phyloP scores from a whole-genome alignment of 2,888 invertebrate genomes.

The Chloromyia formosa region DNA sequence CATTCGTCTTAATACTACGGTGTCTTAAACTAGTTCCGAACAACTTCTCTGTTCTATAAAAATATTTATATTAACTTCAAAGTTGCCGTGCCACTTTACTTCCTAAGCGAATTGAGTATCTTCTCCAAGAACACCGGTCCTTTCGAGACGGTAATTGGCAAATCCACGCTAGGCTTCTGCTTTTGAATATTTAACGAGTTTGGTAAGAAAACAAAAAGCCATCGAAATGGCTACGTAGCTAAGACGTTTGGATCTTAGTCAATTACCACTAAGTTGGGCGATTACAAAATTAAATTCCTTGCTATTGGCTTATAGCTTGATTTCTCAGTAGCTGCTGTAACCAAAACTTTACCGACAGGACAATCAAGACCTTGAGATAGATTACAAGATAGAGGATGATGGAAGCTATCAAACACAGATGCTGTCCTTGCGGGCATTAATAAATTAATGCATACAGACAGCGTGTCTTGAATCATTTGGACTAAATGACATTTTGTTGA shows the following conservation, averaged over 20 bases:
- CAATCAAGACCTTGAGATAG: not conserved
- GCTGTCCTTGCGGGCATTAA: no score
- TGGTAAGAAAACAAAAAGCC: constrained; percentile 12
- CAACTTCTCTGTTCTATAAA: no score
- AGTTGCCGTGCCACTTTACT: no score
- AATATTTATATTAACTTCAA: no score
- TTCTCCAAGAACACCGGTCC: no score
- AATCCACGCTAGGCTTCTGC: not conserved
- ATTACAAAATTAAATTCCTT: constrained; percentile 39
- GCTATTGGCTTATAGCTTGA: constrained; percentile 31
- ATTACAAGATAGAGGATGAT: not conserved
- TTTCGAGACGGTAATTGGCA: not conserved
- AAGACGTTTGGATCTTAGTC: constrained; percentile 30
- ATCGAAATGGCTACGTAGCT: constrained; percentile 7
- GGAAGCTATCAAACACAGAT: not conserved
- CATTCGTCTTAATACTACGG: no score
- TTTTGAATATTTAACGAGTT: constrained; percentile 25
- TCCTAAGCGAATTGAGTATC: no score
- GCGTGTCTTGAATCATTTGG: no score
- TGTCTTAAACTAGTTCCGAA: no score
- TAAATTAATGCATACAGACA: no score
- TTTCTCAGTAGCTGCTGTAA: constrained; percentile 5
- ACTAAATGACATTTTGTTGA: no score
- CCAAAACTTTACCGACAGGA: not conserved
- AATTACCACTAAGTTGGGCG: constrained; percentile 39